Conservation (phyloP, 2,797 vertebrate species). For the Cuniculus paca region DNA sequence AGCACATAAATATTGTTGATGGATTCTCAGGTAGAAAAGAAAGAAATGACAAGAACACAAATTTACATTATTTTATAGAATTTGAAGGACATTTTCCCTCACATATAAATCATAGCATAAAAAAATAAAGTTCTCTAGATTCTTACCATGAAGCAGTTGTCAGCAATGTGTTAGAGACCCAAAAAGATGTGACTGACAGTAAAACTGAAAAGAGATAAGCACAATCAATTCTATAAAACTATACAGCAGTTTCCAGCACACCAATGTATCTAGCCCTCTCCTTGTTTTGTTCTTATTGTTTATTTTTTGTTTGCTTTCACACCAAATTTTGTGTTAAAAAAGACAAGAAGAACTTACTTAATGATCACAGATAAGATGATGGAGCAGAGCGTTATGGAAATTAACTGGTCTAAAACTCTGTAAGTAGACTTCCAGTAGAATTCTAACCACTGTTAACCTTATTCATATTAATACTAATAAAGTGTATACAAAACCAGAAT, state of each 20-base stretch:
- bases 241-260: not conserved
- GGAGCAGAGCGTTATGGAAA: not conserved
- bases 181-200: not conserved
- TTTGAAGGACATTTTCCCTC: slow-evolving; percentile 32
- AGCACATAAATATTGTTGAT: slow-evolving; percentile 9
- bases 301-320: not conserved
- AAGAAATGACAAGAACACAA: slow-evolving; percentile 37
- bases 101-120: slow-evolving; percentile 1
- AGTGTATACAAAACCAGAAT: not conserved
- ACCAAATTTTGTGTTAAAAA: not conserved
- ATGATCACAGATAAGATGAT: not conserved
- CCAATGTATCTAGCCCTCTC: not conserved
- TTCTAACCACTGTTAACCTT: not conserved
- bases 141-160: not conserved
- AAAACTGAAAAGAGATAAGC: not conserved
- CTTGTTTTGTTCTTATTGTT: not conserved
- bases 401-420: not conserved
- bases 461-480: not conserved
- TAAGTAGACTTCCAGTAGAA: not conserved
- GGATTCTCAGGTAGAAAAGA: not conserved
- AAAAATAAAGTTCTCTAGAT: not conserved
- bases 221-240: not conserved
- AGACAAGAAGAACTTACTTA: not conserved
- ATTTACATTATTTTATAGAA: not conserved
- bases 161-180: not conserved